Evolutionary conservation across 64 coral and sea anemone genomes (phyloP).

Genomic region (Actinia tenebrosa): DNA sequence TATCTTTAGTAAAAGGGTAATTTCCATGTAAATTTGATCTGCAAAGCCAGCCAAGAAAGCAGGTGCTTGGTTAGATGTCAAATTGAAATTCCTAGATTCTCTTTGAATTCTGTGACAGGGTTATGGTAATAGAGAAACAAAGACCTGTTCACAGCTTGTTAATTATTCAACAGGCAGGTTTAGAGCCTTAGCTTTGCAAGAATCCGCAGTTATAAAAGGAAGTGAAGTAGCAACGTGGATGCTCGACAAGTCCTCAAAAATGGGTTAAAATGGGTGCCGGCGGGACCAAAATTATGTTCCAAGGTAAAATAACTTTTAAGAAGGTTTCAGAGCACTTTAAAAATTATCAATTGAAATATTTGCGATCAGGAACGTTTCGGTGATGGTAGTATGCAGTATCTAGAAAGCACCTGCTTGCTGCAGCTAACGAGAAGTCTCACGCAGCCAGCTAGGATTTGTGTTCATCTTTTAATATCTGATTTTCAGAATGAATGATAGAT

Average conservation of each 20-base stretch:
- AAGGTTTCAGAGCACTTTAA: neutral
- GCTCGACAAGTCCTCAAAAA: neutral
- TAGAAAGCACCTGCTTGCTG: neutral
- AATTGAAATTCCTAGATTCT: neutral
- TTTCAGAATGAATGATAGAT: neutral
- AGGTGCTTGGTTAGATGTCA: neutral
- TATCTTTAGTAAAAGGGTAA: neutral
- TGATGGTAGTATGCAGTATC: neutral
- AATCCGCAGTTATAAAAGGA: neutral
- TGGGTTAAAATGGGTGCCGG: slow-evolving; percentile 18
- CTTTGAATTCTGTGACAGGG: neutral
- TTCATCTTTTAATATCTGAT: neutral
- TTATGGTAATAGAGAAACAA: slow-evolving; percentile 12
- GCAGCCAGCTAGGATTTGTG: neutral
- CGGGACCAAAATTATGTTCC: slow-evolving; percentile 5
- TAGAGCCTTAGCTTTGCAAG: slow-evolving; percentile 5
- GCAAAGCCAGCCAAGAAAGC: neutral
- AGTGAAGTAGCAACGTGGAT: neutral
- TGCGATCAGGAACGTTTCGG: neutral
- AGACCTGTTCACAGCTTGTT: slow-evolving; percentile 22
- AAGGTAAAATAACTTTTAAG: neutral
- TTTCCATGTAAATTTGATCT: neutral
- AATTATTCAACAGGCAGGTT: slow-evolving; percentile 15
- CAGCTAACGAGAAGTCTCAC: neutral
- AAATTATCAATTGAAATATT: neutral